Percentiles rank a stretch among this genome's conserved stretches.
These are phyloP conservation scores for Leptestheria dahalacensis DNA, from an alignment of 1,140 invertebrate species.

Conservation along the genomic window DNA sequence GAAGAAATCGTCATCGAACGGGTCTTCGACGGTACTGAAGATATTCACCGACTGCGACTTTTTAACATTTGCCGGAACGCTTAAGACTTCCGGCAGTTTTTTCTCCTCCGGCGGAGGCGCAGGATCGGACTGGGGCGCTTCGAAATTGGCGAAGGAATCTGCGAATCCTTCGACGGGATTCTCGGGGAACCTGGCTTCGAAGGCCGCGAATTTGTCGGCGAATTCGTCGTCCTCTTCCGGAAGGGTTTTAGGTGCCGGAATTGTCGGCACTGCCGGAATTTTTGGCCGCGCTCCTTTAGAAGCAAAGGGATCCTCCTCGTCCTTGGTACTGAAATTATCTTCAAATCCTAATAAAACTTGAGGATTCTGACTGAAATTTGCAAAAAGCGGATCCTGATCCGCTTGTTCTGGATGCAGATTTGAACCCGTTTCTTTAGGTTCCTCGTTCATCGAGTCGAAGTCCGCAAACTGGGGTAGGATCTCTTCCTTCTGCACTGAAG, in stretches of 20 bases:
- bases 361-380: not conserved
- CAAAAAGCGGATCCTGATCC: conserved; percentile 19
- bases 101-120: not conserved
- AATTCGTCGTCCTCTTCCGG: conserved; percentile 9
- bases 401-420: no score
- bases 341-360: no score
- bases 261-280: not conserved
- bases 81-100: not conserved
- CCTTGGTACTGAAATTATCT: not conserved
- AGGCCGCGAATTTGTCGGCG: conserved; percentile 13
- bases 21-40: conserved; percentile 60
- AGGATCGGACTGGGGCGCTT: not conserved
- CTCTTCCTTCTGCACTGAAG: conserved; percentile 25
- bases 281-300: not conserved
- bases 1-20: conserved; percentile 73
- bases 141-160: not conserved
- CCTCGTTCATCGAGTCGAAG: conserved; percentile 15
- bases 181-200: conserved; percentile 4
- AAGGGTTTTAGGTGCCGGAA: not conserved
- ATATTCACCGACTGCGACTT: conserved; percentile 79
- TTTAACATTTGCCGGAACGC: conserved; percentile 37
- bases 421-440: conserved; percentile 17
- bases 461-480: conserved; percentile 24
- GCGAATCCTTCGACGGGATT: conserved; percentile 14
- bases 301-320: not conserved